Evolutionary conservation across 2,797 vertebrate species (phyloP).

Genomic region (Catharus ustulatus): DNA sequence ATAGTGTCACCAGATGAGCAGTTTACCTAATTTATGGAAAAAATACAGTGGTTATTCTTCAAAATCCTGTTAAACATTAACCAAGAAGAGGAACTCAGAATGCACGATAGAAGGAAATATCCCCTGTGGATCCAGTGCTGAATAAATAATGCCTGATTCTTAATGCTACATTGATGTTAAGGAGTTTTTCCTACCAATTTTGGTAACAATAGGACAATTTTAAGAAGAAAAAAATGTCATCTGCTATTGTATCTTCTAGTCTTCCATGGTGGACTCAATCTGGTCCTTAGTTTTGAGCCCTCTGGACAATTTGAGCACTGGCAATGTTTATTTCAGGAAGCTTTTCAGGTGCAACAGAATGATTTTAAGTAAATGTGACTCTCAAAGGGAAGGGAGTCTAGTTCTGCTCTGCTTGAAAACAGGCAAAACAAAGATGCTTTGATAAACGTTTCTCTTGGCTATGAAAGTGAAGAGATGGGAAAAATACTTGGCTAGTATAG

Average conservation of each 20-base stretch:
- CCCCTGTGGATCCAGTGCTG: background rate
- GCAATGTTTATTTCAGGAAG: background rate
- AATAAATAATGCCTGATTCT: background rate
- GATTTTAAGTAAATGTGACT: slow-evolving; percentile 33
- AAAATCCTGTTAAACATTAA: background rate
- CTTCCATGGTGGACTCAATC: background rate
- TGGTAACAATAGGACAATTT: background rate
- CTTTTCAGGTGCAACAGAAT: slow-evolving; percentile 34
- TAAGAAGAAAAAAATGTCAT: background rate
- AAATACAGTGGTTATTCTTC: background rate
- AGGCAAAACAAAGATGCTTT: background rate
- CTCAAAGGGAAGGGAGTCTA: background rate
- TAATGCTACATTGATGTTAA: background rate
- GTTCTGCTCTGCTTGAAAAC: background rate
- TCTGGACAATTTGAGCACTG: background rate
- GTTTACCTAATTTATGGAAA: background rate
- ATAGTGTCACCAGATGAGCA: background rate
- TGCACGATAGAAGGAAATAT: background rate
- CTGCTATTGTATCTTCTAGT: background rate
- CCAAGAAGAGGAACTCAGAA: background rate
- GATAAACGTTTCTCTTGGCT: slow-evolving; percentile 24
- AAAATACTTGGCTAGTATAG: background rate
- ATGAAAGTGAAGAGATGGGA: background rate
- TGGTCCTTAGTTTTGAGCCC: background rate
- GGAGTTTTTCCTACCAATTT: background rate